Percentiles rank a stretch among this genome's conserved stretches.
phyloP scores from a whole-genome alignment of 1,140 invertebrate genomes.

The Radopholus similis region DNA sequence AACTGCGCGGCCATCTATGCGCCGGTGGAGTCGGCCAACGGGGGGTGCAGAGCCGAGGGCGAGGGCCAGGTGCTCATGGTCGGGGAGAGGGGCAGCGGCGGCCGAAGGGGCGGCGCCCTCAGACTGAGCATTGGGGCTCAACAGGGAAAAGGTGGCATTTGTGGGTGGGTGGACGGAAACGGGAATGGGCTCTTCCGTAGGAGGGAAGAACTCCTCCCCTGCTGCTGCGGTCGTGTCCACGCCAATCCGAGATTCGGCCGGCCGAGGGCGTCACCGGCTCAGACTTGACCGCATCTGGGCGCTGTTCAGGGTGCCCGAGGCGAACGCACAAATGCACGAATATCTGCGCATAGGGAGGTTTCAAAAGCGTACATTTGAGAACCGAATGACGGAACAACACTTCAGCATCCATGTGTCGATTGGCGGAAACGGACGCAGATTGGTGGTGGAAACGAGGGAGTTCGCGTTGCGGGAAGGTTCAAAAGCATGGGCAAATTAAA shows the following conservation, averaged over 20 bases:
- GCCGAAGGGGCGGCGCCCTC: not conserved
- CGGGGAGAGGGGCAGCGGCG: not conserved
- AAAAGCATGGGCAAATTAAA: not conserved
- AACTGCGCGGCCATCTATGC: conserved; percentile 2
- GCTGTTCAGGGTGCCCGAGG: not conserved
- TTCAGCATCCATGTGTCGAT: not conserved
- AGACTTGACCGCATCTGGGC: not conserved
- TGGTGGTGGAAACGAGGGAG: conserved; percentile 10
- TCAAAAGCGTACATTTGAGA: not conserved
- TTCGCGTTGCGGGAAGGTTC: conserved; percentile 8
- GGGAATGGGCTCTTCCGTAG: not conserved
- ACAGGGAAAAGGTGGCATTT: not conserved
- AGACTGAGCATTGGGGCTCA: not conserved
- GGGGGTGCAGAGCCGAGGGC: not conserved
- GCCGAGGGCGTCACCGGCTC: not conserved
- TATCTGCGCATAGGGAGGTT: not conserved
- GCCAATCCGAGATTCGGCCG: not conserved
- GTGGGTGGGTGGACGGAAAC: not conserved
- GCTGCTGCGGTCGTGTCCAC: not conserved
- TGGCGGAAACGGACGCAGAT: not conserved
- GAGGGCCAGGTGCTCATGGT: not conserved
- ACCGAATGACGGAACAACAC: not conserved
- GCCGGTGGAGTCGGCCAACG: not conserved
- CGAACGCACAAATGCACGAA: not conserved
- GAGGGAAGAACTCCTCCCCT: too few relatives aligned